Conservation (phyloP, 2,797 vertebrate genomes). For the Spinus pinus region DNA sequence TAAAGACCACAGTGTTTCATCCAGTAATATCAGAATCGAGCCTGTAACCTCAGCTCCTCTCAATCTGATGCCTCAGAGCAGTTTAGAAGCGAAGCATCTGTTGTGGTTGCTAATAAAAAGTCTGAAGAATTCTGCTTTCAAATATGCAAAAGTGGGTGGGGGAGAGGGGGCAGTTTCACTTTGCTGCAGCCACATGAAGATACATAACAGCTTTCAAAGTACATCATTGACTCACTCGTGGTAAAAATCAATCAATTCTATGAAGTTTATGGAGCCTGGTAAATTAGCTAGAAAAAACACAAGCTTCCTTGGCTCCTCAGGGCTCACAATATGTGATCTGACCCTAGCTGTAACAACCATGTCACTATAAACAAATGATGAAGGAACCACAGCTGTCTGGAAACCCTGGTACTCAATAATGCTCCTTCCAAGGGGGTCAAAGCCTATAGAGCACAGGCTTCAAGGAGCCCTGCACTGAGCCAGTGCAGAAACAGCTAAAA, state of each 20-base stretch:
- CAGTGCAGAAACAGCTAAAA: background rate
- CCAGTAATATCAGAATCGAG: background rate
- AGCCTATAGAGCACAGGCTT: background rate
- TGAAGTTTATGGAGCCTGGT: background rate
- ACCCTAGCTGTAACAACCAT: background rate
- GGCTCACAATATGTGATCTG: background rate
- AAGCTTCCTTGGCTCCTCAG: background rate
- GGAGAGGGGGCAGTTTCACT: background rate
- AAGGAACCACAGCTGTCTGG: background rate
- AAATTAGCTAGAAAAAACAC: background rate
- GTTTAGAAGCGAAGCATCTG: background rate
- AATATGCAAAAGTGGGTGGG: background rate
- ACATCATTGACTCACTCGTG: background rate
- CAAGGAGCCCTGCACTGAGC: background rate
- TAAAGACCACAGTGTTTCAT: background rate
- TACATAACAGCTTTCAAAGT: background rate
- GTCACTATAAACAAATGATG: background rate
- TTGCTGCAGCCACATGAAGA: background rate
- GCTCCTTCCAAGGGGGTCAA: background rate
- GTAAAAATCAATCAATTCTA: background rate
- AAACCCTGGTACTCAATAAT: background rate
- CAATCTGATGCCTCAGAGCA: background rate
- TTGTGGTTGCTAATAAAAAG: background rate
- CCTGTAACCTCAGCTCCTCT: background rate
- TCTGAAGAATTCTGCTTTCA: background rate